phyloP scores from a whole-genome alignment of 2,113 vertebrate genomes.

The Bubo blakistoni region DNA sequence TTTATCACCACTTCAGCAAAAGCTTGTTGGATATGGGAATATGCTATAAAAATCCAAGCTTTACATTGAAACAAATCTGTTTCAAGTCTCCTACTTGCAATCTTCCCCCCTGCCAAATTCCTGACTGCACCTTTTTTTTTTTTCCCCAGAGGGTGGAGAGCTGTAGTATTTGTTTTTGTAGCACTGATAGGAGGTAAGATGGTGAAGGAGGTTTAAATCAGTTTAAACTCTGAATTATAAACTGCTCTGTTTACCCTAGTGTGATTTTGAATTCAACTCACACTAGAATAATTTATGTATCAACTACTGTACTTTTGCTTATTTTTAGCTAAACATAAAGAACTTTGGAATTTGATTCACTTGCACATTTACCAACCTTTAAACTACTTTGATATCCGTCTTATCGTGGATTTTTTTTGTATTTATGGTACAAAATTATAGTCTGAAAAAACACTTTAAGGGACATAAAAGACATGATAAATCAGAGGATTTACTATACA shows the following conservation, averaged over 20 bases:
- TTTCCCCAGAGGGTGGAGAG: background rate
- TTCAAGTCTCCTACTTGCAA: background rate
- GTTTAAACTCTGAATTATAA: background rate
- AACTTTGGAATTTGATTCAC: background rate
- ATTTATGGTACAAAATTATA: background rate
- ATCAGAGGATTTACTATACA: background rate
- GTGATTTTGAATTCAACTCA: background rate
- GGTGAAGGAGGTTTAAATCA: background rate
- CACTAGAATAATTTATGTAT: background rate
- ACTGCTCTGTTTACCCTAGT: background rate
- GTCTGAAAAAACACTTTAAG: background rate
- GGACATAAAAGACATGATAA: background rate
- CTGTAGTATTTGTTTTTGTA: background rate
- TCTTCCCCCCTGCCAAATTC: background rate
- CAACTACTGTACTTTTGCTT: background rate
- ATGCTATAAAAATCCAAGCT: background rate
- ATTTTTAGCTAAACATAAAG: background rate
- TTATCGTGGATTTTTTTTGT: background rate
- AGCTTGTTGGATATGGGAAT: background rate
- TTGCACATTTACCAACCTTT: background rate
- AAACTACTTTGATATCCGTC: background rate
- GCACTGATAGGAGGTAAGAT: background rate
- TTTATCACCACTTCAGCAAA: background rate
- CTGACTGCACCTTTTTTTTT: background rate
- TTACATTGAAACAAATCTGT: background rate